Evolutionary conservation across 2,888 invertebrate genomes (phyloP), one percentile per base, ranked within the genome.

Genomic region (Sphaerolaimus hirsutus): DNA sequence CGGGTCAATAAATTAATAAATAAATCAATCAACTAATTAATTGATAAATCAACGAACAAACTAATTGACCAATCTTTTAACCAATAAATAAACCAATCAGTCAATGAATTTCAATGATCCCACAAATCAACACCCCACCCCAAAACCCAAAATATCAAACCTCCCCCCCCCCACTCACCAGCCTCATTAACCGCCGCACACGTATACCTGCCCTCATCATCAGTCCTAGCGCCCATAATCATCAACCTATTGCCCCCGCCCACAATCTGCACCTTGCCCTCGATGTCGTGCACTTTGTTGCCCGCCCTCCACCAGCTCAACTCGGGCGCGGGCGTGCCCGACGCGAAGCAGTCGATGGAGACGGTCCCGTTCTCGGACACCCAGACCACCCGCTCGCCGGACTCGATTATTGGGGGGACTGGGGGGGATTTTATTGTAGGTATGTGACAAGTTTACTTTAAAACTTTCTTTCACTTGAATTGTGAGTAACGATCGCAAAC

Each of bases 331-430:
- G 76, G 76, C 1, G 60, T 55, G 1, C 73, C 75, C 2, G 51
- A 51, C 0, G 67, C 69, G 0, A 57, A 49, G 57, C 76, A 76
- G 0, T 68, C 65, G 19, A 76, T 58, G 43, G 66, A 64, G 2
- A 73, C 68, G 10, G 69, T 51, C 44, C 69, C 61, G 0, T 72
- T 72, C 59, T 73, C 72, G 27, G 70, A 52, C 1, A 67, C 64
- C 38, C 53, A 51, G 19, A 62, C 47, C 7, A 62, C 49, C n/a
- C 60, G 49, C 40, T 61, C 61, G 14, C 55, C 57, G 21, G 58
- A 54, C 2, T 48, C 52, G 37, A 68, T 64, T 14, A 47, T 54
- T 2, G 69, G 69, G 2, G 67, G 64, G 17, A 65, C 69, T 68
- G 56, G 44, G n/a, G n/a, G n/a, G n/a, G n/a, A n/a, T n/a, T n/a